Evolutionary conservation across 2,888 invertebrate genomes (phyloP).

Genomic region (Seladonia tumulorum): DNA sequence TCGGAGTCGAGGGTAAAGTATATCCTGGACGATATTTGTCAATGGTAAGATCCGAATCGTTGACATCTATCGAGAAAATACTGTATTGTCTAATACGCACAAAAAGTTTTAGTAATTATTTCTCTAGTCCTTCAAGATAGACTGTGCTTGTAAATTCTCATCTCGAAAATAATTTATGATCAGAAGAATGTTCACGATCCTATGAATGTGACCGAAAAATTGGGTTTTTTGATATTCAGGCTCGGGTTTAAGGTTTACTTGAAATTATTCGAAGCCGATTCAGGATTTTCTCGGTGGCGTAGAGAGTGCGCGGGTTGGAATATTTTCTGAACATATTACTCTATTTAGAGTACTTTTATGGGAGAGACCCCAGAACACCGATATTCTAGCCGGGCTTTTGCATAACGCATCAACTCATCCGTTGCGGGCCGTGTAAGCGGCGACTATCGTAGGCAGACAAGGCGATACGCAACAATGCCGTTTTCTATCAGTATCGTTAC

Average conservation of each 20-base stretch:
- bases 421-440: slow-evolving; percentile 7
- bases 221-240: not conserved
- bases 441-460: slow-evolving; percentile 13
- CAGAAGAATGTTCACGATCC: too few species aligned
- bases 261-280: too few species aligned
- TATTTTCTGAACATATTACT: not conserved
- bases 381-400: not conserved
- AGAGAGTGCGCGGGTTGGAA: not conserved
- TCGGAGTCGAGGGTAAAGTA: too few species aligned
- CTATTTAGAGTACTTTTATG: not conserved
- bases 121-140: too few species aligned
- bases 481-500: slow-evolving; percentile 13
- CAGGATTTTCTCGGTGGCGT: not conserved
- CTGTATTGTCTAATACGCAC: too few species aligned
- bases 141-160: not conserved
- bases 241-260: not conserved
- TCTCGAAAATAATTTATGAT: not conserved
- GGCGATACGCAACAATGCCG: slow-evolving; percentile 17
- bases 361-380: not conserved
- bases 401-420: slow-evolving; percentile 14
- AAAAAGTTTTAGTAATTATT: too few species aligned
- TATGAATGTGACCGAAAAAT: not conserved
- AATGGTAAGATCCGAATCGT: too few species aligned
- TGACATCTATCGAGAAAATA: too few species aligned
- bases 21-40: too few species aligned